phyloP scores from a whole-genome alignment of 2,888 invertebrate species.

The Hemaris fuciformis region DNA sequence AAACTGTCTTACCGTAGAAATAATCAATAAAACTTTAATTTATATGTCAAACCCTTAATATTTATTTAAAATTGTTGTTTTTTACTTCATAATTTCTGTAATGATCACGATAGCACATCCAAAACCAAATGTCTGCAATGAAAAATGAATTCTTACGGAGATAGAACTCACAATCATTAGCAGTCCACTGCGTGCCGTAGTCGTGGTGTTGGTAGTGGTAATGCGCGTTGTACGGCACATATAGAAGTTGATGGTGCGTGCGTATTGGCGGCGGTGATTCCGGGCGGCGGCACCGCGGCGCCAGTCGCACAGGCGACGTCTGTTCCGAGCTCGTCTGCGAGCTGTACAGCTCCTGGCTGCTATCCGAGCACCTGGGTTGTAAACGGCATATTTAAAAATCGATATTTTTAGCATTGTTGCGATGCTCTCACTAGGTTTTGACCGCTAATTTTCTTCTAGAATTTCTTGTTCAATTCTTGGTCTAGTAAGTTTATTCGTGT shows the following conservation, averaged over 20 bases:
- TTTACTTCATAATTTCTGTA: too few relatives aligned
- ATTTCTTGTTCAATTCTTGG: too few relatives aligned
- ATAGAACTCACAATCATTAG: slow-evolving; percentile 58
- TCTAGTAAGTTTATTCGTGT: too few relatives aligned
- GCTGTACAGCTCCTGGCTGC: slow-evolving; percentile 74
- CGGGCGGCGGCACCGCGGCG: slow-evolving; percentile 75
- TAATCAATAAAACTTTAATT: too few relatives aligned
- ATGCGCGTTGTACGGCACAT: slow-evolving; percentile 84
- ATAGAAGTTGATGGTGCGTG: slow-evolving; percentile 85
- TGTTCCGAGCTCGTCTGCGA: slow-evolving; percentile 74
- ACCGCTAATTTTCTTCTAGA: too few relatives aligned
- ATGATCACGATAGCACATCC: neutral
- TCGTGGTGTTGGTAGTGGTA: slow-evolving; percentile 68
- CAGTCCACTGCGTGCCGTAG: slow-evolving; percentile 55
- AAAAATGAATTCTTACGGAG: neutral
- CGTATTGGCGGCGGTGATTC: slow-evolving; percentile 87
- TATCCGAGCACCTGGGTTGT: slow-evolving; percentile 64
- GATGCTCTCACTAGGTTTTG: too few relatives aligned
- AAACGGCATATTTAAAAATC: too few relatives aligned
- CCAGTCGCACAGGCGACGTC: slow-evolving; percentile 67
- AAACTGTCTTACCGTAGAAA: too few relatives aligned
- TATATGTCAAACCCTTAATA: neutral
- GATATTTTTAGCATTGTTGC: too few relatives aligned
- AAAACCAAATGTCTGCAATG: too few relatives aligned
- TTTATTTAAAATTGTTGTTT: too few relatives aligned